A percentile compares a stretch with the other conserved stretches of the same genome.
Conservation (phyloP, 2,888 invertebrate genomes). For the Aelia acuminata region DNA sequence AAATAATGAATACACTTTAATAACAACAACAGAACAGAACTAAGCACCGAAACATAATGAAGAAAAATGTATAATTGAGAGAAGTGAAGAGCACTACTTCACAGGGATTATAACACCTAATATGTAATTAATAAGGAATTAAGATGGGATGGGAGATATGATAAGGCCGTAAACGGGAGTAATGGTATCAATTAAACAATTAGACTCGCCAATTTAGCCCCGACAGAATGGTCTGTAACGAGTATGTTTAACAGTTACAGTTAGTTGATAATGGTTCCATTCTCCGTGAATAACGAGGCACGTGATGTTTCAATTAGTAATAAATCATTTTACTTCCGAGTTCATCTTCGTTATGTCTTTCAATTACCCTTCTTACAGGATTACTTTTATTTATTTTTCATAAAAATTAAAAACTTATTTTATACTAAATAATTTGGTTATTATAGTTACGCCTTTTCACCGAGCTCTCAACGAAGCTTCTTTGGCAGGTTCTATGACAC, state of each 20-base stretch:
- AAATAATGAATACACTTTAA: not conserved
- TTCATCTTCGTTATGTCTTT: too few species aligned
- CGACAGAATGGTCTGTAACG: not conserved
- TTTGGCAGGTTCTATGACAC: too few species aligned
- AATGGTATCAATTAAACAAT: not conserved
- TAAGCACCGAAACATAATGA: not conserved
- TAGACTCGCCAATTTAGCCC: not conserved
- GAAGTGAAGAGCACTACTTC: not conserved
- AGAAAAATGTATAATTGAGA: not conserved
- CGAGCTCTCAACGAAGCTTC: too few species aligned
- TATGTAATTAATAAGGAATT: not conserved
- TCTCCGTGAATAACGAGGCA: not conserved
- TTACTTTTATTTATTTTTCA: too few species aligned
- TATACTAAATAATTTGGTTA: too few species aligned
- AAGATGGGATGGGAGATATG: not conserved
- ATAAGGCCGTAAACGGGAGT: not conserved
- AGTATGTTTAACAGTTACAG: constrained; percentile 15
- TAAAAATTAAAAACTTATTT: too few species aligned
- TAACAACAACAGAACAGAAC: too few species aligned
- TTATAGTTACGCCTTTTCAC: too few species aligned
- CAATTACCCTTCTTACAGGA: too few species aligned
- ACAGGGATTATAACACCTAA: not conserved
- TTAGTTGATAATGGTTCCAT: not conserved
- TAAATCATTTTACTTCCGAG: not conserved
- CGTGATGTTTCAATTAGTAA: not conserved